phyloP scores from a whole-genome alignment of 2,113 vertebrate genomes.

The Oryzias woworae region DNA sequence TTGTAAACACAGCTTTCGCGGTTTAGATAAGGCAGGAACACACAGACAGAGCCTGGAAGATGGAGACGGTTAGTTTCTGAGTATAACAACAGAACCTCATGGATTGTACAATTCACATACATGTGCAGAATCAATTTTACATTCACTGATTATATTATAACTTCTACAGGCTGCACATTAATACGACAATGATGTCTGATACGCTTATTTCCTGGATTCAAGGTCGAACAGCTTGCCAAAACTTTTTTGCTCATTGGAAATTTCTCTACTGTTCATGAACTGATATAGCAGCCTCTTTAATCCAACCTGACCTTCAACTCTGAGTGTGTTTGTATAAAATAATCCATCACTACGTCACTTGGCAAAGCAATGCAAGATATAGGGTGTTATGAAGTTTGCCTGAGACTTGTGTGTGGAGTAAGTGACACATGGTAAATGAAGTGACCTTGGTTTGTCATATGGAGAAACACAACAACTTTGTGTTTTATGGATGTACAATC shows the following conservation, averaged over 20 bases:
- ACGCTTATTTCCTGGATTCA: no score
- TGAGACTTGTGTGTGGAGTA: neutral
- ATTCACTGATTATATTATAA: neutral
- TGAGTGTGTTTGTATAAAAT: no score
- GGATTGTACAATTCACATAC: neutral
- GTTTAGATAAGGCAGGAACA: constrained; percentile 23
- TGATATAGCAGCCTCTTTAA: no score
- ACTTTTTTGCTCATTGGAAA: no score
- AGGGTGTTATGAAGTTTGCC: neutral
- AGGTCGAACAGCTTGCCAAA: no score
- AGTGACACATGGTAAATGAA: neutral
- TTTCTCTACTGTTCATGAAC: no score
- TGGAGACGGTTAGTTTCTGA: neutral
- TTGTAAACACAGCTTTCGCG: constrained; percentile 37
- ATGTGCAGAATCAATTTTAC: neutral
- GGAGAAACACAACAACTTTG: neutral
- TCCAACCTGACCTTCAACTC: no score
- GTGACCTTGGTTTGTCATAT: neutral
- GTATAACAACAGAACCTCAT: neutral
- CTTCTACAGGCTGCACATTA: neutral
- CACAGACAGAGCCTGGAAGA: constrained; percentile 15
- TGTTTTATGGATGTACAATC: neutral
- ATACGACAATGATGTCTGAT: neutral
- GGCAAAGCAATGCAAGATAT: neutral
- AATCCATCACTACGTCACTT: neutral